Base-by-base conservation (phyloP, 2,797 vertebrate genomes). In the Remorina albescens region DNA sequence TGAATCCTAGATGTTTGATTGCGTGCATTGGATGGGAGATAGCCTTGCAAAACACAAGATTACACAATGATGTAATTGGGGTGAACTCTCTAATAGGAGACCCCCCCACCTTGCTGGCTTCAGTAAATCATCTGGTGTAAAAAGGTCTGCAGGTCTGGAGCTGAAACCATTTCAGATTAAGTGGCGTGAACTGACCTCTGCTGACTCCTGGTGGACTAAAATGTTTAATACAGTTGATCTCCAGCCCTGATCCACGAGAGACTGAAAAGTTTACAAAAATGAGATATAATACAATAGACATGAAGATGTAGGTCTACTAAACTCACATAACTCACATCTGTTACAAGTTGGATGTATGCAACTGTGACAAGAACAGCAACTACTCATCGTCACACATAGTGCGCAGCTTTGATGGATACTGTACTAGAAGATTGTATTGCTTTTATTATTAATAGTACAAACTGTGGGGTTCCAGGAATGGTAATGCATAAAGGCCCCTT, bases 161-260 rank as follows among this genome's bases (percentile, higher is more conserved):
- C 21, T 25, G 21, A 26, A 13, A 2, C 4, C 15, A 2, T 50
- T 16, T 8, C 0, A 55, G 4, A 37, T 9, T 18, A 7, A 10
- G 3, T 25, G 39, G 44, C 26, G 34, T 26, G 0, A 47, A 18
- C 54, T 49, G 56, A 39, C 30, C 86, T 88, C 77, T 90, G 78
- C 92, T 92, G 90, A 69, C 92, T 69, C 53, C 91, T 91, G 54
- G 67, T 91, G 91, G 79, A 71, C 5, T 16, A 1, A 42, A 18
- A 21, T 9, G 8, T 4, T 62, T 2, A 65, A 2, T 16, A 55
- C 83, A 72, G 4, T 30, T 28, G 9, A 7, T 7, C 4, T 15
- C 23, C 15, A 8, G 34, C 54, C 12, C 13, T 2, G 0, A 8
- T 1, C 15, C 56, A 44, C 1, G 16, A 11, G 19, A 2, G 19